These are phyloP conservation scores for Sinocyclocheilus anophthalmus DNA, from an alignment of 2,113 vertebrate genomes.

Conservation along the genomic window DNA sequence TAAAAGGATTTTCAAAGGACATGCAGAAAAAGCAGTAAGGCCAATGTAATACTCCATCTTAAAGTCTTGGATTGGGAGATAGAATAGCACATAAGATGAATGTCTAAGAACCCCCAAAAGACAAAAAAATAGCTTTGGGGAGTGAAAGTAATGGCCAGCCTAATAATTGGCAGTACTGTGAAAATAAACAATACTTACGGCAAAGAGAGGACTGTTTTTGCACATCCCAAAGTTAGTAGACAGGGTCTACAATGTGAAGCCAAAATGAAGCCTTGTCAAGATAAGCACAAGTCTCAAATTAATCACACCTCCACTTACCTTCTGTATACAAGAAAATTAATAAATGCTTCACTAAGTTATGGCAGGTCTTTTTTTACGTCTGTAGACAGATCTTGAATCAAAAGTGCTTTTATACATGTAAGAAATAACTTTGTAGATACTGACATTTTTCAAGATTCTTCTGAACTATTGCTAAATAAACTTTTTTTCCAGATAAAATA, in stretches of 20 bases:
- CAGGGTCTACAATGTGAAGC: constrained; percentile 15
- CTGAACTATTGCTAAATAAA: not conserved
- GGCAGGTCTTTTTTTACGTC: not conserved
- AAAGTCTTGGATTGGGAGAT: not conserved
- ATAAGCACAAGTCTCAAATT: not conserved
- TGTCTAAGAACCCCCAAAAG: not conserved
- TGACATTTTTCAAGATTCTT: not conserved
- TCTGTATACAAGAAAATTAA: not conserved
- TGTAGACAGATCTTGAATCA: not conserved
- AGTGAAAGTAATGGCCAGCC: not conserved
- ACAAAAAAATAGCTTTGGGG: not conserved
- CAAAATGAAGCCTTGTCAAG: not conserved
- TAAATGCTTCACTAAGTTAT: not conserved
- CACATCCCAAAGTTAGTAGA: constrained; percentile 5
- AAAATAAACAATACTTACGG: not conserved
- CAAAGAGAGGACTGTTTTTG: not conserved
- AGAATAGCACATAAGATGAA: not conserved
- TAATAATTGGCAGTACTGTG: not conserved
- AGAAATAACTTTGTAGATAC: not conserved
- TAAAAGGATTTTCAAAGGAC: too few species aligned
- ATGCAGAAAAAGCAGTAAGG: too few species aligned
- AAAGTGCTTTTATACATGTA: not conserved
- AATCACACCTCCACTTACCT: not conserved
- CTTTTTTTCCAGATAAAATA: not conserved
- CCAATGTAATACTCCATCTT: not conserved